phyloP scores from a whole-genome alignment of 2,797 vertebrate species.

The Sebastes vulpes region DNA sequence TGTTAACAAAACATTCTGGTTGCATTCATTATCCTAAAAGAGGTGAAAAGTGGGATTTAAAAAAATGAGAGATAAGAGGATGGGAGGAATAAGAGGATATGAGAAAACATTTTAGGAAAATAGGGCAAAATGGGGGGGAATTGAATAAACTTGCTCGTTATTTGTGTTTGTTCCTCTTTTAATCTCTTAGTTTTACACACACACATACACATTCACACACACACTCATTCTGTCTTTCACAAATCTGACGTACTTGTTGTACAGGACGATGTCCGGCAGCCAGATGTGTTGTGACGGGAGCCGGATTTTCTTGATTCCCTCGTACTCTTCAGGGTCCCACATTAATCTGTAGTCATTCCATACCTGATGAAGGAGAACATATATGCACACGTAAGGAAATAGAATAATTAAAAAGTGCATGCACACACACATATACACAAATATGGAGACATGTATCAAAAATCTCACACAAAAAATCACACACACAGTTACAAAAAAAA shows the following conservation, averaged over 20 bases:
- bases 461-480: neutral
- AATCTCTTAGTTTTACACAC: constrained; percentile 19
- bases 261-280: constrained; percentile 90
- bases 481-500: neutral
- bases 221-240: neutral
- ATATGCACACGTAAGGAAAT: neutral
- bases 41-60: neutral
- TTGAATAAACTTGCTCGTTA: constrained; percentile 1
- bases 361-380: constrained; percentile 62
- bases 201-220: neutral
- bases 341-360: constrained; percentile 89
- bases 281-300: constrained; percentile 89
- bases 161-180: constrained; percentile 11
- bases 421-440: neutral
- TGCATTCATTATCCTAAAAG: constrained; percentile 14
- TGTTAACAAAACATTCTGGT: neutral
- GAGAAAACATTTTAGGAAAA: constrained; percentile 31
- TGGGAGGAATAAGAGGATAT: constrained; percentile 19
- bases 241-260: constrained; percentile 84
- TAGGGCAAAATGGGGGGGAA: neutral
- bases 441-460: neutral
- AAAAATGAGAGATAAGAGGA: constrained; percentile 19
- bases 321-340: constrained; percentile 88
- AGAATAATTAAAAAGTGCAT: neutral
- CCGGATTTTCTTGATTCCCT: constrained; percentile 88